Percentiles rank a stretch among this genome's conserved stretches.
These are phyloP conservation scores for Sylvia borin DNA, from an alignment of 2,797 vertebrate genomes.

Conservation along the genomic window DNA sequence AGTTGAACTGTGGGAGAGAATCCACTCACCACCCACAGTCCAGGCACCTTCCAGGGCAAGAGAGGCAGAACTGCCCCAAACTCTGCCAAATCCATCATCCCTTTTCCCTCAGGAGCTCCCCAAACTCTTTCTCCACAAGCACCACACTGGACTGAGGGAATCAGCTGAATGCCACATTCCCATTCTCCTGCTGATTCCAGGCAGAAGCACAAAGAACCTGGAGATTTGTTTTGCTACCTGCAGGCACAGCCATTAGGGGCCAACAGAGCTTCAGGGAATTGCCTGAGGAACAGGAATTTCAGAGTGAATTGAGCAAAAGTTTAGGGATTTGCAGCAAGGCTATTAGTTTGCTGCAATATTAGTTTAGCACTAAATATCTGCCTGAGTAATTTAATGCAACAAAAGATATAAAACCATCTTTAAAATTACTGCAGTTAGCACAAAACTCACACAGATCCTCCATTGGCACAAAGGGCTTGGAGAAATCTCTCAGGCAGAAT, in stretches of 20 bases:
- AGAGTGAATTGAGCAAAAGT: neutral
- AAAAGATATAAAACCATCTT: neutral
- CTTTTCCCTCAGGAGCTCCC: neutral
- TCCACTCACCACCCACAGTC: neutral
- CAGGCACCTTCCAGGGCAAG: neutral
- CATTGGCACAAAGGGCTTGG: neutral
- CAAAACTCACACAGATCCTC: neutral
- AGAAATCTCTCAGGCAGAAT: neutral
- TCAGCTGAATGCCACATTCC: neutral
- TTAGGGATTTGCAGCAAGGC: neutral
- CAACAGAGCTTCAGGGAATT: neutral
- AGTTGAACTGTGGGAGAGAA: neutral
- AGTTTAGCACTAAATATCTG: neutral
- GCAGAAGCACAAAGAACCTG: neutral
- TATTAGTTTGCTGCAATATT: neutral
- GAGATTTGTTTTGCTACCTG: neutral
- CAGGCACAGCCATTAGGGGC: neutral
- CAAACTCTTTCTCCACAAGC: fast-evolving
- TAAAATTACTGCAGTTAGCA: neutral
- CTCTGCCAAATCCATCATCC: neutral
- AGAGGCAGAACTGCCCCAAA: neutral
- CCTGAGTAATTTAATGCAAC: neutral
- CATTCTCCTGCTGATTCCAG: neutral
- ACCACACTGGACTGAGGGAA: neutral
- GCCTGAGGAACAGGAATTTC: neutral